Evolutionary conservation across 2,888 invertebrate species (phyloP), one percentile per base, ranked within the genome.

Genomic region (Agonopterix alstromeriana): DNA sequence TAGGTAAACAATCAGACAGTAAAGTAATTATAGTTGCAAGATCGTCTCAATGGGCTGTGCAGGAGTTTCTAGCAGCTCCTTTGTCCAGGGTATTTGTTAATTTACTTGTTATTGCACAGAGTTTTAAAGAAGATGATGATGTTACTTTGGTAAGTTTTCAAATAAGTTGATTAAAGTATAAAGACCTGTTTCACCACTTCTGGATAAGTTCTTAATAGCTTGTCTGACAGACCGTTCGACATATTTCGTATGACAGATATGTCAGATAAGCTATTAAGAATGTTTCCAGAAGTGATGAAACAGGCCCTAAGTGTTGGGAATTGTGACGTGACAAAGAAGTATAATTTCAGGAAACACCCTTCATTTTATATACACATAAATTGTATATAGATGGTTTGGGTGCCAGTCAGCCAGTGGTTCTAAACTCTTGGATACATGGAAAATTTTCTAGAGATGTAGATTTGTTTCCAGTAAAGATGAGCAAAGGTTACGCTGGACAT

Each of bases 1-100:
- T 94, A 45, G 92, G 92, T 0, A 89, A 92, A 47, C 92, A 94
- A 65, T 89, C 89, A 1, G 76, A 84, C 0, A 92, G 90, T 56
- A 92, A 91, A 65, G 91, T 95, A 0, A 82, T 95, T 0, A 72
- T 95, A 1, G 83, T 94, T 0, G 91, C 94, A 0, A 87, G 91
- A 59, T 94, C 94, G 1, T 92, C 94, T 0, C 93, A 94, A 61
- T 95, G 94, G 94, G 91, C 92, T 27, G 90, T 95, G 0, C 91
- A 92, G 49, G 94, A 94, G 63, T 95, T 94, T 77, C 69, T 95
- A 11, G 77, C 90, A 0, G 90, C 91, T 14, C 82, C 91, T 45
- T 53, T 79, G 2, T 92, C 94, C 0, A 91, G 92, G 61, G 90
- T 90, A 67, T 92, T 94, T 64, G 89, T 93, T 0, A 94, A 95